Percentiles rank a stretch among this genome's conserved stretches.
phyloP scores from a whole-genome alignment of 2,113 vertebrate species.

The Lepisosteus osseus region DNA sequence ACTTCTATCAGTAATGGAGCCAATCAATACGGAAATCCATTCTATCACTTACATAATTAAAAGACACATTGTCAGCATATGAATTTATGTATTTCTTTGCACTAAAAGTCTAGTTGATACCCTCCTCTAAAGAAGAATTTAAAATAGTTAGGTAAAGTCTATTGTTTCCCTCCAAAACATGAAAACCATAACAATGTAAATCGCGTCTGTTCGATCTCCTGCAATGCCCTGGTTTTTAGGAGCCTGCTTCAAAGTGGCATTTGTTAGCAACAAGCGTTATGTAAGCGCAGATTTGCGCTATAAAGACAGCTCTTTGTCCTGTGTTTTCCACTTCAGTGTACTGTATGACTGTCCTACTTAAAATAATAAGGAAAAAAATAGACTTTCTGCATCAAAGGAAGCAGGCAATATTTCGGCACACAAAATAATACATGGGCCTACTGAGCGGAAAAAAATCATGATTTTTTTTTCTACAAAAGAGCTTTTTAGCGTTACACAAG shows the following conservation, averaged over 20 bases:
- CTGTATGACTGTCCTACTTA: background rate
- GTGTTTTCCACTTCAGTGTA: background rate
- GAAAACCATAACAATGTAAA: conserved; percentile 34
- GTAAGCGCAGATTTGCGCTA: background rate
- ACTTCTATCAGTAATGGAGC: background rate
- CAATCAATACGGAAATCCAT: conserved; percentile 30
- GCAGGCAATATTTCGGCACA: background rate
- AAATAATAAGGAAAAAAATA: background rate
- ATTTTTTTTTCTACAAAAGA: too few relatives aligned
- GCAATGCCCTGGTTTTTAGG: background rate
- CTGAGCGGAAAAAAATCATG: background rate
- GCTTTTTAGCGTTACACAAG: background rate
- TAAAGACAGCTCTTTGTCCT: background rate
- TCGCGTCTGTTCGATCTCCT: conserved; percentile 20
- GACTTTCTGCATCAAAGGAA: background rate
- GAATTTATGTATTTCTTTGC: too few relatives aligned
- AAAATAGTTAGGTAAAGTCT: too few relatives aligned
- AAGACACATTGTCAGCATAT: too few relatives aligned
- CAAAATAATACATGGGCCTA: background rate
- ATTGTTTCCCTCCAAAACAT: too few relatives aligned
- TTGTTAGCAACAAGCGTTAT: conserved; percentile 19
- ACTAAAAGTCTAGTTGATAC: too few relatives aligned
- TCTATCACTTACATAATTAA: background rate
- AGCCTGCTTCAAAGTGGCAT: background rate
- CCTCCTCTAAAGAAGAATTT: too few relatives aligned